These are phyloP conservation scores for Mesoligia furuncula DNA, from an alignment of 2,888 invertebrate genomes.

Conservation along the genomic window DNA sequence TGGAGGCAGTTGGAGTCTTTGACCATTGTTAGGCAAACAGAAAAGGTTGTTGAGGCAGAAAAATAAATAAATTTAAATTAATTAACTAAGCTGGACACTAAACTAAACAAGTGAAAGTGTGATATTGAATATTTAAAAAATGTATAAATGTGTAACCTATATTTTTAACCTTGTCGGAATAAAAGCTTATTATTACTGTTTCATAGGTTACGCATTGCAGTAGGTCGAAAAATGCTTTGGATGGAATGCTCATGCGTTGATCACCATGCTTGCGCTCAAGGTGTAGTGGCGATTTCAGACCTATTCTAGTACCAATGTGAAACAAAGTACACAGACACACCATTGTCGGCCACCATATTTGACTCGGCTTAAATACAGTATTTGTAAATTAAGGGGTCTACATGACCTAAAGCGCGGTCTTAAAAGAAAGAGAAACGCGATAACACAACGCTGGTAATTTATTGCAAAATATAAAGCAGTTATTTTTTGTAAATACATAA, in stretches of 20 bases:
- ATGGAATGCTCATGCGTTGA: neutral
- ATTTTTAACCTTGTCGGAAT: neutral
- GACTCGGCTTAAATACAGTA: neutral
- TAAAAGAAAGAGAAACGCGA: no score
- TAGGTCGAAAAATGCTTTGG: neutral
- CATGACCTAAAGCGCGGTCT: no score
- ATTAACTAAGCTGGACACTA: neutral
- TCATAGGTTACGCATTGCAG: neutral
- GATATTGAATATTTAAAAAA: neutral
- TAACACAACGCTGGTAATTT: no score
- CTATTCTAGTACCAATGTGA: neutral
- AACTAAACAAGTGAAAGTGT: neutral
- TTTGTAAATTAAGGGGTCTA: neutral
- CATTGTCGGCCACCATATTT: neutral
- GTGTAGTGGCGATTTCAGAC: neutral
- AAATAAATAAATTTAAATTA: no score
- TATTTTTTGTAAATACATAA: no score
- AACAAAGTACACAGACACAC: neutral
- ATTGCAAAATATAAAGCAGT: no score
- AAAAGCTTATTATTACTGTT: neutral
- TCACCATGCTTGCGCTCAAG: neutral
- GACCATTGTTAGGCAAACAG: neutral
- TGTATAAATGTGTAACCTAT: neutral
- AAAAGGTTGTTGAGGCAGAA: neutral
- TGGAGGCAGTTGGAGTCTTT: neutral